A percentile compares a stretch with the other conserved stretches of the same genome.
phyloP scores from a whole-genome alignment of 2,888 invertebrate genomes.

The Watsonalla binaria region DNA sequence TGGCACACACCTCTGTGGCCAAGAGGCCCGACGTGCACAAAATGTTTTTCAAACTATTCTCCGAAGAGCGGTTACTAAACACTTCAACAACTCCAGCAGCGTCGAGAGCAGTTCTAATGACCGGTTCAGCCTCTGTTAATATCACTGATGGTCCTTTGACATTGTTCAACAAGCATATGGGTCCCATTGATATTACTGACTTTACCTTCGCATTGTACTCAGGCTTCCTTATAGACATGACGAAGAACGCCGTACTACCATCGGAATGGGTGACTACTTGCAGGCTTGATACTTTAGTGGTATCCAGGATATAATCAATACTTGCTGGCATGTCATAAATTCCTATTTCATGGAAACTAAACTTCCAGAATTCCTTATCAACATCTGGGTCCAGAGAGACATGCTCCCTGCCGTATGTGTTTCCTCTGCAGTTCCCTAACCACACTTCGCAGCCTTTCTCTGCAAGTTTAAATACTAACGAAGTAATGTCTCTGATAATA shows the following conservation, averaged over 20 bases:
- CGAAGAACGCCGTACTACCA: conserved; percentile 21
- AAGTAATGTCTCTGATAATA: too few relatives aligned
- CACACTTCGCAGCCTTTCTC: conserved; percentile 26
- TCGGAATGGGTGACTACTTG: conserved; percentile 32
- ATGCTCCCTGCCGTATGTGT: conserved; percentile 18
- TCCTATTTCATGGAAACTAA: conserved; percentile 30
- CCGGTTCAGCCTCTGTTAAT: too few relatives aligned
- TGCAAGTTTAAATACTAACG: neutral
- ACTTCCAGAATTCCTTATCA: conserved; percentile 29
- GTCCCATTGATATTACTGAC: neutral
- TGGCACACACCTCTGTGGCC: too few relatives aligned
- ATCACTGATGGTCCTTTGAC: too few relatives aligned
- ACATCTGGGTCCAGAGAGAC: conserved; percentile 17
- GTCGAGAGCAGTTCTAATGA: too few relatives aligned
- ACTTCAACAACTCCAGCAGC: too few relatives aligned
- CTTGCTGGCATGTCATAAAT: conserved; percentile 27
- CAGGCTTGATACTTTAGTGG: conserved; percentile 22
- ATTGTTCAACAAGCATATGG: too few relatives aligned
- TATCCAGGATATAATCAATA: conserved; percentile 31
- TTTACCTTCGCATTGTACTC: conserved; percentile 36
- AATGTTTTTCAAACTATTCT: too few relatives aligned
- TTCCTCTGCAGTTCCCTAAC: conserved; percentile 21
- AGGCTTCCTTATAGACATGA: conserved; percentile 28
- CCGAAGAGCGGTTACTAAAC: too few relatives aligned
- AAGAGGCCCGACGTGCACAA: too few relatives aligned